phyloP scores from a whole-genome alignment of 2,113 vertebrate genomes.

The Toxostoma redivivum region DNA sequence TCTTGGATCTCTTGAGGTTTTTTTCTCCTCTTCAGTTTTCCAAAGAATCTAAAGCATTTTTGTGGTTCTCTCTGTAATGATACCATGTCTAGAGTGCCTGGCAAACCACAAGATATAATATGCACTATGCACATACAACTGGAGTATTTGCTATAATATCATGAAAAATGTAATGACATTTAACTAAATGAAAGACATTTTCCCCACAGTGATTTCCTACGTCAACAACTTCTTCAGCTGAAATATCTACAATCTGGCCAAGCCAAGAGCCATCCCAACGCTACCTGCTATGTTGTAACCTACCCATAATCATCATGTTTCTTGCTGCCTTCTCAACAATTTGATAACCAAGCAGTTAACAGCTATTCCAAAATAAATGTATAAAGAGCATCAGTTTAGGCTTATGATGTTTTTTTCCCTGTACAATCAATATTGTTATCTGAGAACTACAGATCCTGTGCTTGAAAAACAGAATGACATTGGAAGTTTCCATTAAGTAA shows the following conservation, averaged over 20 bases:
- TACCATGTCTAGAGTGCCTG: not conserved
- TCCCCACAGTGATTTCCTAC: not conserved
- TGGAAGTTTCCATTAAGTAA: not conserved
- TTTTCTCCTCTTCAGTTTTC: not conserved
- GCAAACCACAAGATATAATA: not conserved
- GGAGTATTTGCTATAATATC: not conserved
- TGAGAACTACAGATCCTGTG: not conserved
- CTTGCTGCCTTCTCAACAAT: not conserved
- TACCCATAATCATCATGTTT: not conserved
- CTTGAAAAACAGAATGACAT: not conserved
- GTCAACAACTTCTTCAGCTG: not conserved
- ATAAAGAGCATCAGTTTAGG: not conserved
- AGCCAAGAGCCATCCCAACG: not conserved
- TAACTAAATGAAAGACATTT: not conserved
- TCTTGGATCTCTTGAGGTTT: not conserved
- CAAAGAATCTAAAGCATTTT: slow-evolving; percentile 40
- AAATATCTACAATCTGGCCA: not conserved
- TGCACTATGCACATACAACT: not conserved
- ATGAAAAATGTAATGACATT: not conserved
- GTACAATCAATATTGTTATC: not conserved
- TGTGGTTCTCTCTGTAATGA: slow-evolving; percentile 41
- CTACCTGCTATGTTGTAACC: not conserved
- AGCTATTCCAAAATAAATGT: not conserved
- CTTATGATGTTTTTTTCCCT: not conserved
- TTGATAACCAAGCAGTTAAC: not conserved